A percentile compares a stretch with the other conserved stretches of the same genome.
Conservation (phyloP, 2,888 invertebrate species). For the Eilema sororculum region DNA sequence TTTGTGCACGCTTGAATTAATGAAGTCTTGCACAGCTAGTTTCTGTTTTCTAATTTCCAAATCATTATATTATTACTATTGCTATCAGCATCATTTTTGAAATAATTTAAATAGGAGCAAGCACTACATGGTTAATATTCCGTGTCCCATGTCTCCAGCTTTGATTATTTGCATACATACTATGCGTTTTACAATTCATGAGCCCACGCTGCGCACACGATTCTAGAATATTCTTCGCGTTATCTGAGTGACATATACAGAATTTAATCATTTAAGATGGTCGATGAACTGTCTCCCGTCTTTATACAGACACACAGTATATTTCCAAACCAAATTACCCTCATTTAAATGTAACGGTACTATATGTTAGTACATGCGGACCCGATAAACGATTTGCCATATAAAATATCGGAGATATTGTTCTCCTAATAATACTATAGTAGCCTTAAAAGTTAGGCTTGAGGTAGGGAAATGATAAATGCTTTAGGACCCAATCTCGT, state of each 20-base stretch:
- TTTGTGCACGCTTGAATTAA: too few relatives aligned
- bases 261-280: constrained; percentile 5
- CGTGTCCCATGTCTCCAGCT: neutral
- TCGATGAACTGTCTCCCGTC: neutral
- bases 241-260: constrained; percentile 6
- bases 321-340: neutral
- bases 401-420: too few relatives aligned
- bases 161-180: constrained; percentile 10
- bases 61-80: too few relatives aligned
- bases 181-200: constrained; percentile 17
- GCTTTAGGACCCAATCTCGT: too few relatives aligned
- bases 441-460: too few relatives aligned
- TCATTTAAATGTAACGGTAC: neutral
- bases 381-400: too few relatives aligned
- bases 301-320: neutral
- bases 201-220: constrained; percentile 5
- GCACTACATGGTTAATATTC: neutral
- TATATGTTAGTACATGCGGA: neutral
- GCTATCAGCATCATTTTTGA: too few relatives aligned
- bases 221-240: constrained; percentile 1
- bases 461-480: too few relatives aligned
- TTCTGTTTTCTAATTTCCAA: too few relatives aligned
- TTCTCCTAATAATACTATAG: too few relatives aligned
- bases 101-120: too few relatives aligned
- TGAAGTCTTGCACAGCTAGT: too few relatives aligned